These are phyloP conservation scores for Drosophila burlai DNA, from an alignment of 1,140 invertebrate genomes.

Conservation along the genomic window DNA sequence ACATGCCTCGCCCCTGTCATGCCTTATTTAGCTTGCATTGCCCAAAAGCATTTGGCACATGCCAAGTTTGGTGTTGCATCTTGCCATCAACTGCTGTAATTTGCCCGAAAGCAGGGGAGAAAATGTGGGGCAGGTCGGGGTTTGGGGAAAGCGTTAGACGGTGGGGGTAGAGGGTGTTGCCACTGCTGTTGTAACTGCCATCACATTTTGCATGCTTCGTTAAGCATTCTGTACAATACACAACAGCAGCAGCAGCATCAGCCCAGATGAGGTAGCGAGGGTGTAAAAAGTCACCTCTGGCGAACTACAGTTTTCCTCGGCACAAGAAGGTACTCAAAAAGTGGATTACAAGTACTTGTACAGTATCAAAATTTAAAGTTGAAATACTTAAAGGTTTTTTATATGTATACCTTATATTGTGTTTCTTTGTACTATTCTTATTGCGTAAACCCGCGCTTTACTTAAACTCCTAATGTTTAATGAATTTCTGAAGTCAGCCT, in stretches of 20 bases:
- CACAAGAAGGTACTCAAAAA: background rate
- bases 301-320: conserved; percentile 1
- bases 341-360: background rate
- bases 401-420: background rate
- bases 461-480: background rate
- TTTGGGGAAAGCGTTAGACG: background rate
- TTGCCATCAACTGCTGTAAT: conserved; percentile 42
- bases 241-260: conserved; percentile 22
- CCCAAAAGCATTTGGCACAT: conserved; percentile 51
- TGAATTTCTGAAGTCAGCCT: background rate
- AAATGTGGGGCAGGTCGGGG: background rate
- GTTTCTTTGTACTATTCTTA: background rate
- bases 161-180: background rate
- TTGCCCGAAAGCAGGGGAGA: conserved; percentile 19
- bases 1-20: conserved; percentile 40
- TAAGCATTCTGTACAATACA: conserved; percentile 74
- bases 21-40: conserved; percentile 49
- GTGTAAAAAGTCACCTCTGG: background rate
- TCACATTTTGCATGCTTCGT: conserved; percentile 80
- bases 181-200: conserved; percentile 37
- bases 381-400: background rate
- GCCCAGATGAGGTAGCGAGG: conserved; percentile 1
- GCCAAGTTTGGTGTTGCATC: conserved; percentile 24
- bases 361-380: background rate
- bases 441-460: background rate